Percentiles rank a stretch among this genome's conserved stretches.
phyloP scores from a whole-genome alignment of 2,888 invertebrate species.

The Meiosimyza platycephala region DNA sequence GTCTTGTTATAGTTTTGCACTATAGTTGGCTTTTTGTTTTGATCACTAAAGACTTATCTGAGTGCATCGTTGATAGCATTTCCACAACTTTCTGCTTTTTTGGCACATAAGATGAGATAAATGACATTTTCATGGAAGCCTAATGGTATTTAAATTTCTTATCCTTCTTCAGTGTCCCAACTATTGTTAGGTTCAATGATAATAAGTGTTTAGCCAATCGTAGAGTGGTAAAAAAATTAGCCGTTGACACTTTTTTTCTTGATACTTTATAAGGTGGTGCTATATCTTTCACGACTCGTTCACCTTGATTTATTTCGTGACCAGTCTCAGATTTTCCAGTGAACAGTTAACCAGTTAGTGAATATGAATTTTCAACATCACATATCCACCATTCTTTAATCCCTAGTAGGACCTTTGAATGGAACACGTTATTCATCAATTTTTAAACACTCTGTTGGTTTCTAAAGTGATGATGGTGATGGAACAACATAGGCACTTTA shows the following conservation, averaged over 20 bases:
- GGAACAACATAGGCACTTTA: slow-evolving; percentile 53
- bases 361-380: slow-evolving; percentile 36
- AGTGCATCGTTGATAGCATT: slow-evolving; percentile 23
- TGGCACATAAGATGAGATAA: slow-evolving; percentile 8
- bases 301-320: slow-evolving; percentile 51
- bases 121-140: slow-evolving; percentile 23
- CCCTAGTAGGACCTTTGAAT: slow-evolving; percentile 29
- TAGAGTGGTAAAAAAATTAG: slow-evolving; percentile 21
- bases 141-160: slow-evolving; percentile 20
- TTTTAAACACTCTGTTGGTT: slow-evolving; percentile 51
- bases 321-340: slow-evolving; percentile 43
- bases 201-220: slow-evolving; percentile 6
- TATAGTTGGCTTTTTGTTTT: slow-evolving; percentile 32
- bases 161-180: slow-evolving; percentile 29
- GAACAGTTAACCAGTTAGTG: slow-evolving; percentile 26
- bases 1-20: slow-evolving; percentile 33
- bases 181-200: slow-evolving; percentile 20
- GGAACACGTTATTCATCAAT: slow-evolving; percentile 51
- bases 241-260: slow-evolving; percentile 11
- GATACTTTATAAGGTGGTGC: slow-evolving; percentile 16
- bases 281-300: too few relatives aligned
- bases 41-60: neutral
- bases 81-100: slow-evolving; percentile 15
- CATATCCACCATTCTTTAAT: slow-evolving; percentile 40
- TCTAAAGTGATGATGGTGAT: slow-evolving; percentile 51